Base-by-base conservation (phyloP, 2,888 invertebrate species). In the Aphodius sticticus region DNA sequence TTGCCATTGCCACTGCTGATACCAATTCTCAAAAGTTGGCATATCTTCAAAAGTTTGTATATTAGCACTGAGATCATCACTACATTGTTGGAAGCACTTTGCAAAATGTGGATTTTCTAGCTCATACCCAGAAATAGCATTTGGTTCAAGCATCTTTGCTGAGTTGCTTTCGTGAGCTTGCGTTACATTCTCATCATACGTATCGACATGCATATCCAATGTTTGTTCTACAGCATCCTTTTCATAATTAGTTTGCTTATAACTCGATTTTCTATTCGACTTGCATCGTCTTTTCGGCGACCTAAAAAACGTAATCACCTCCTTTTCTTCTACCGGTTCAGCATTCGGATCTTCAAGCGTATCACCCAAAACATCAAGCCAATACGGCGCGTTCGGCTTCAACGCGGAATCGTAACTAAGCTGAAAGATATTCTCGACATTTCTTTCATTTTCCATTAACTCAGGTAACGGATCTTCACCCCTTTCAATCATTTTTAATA, bases 1-100 rank as follows among this genome's bases (percentile, higher is more conserved):
- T 77, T 88, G 86, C n/a, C 83, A 79, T 81, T 88, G 87, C 88
- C 88, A 89, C 16, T 87, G 82, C 69, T 78, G 80, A 81, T 86
- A 89, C 86, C 86, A 88, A n/a, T 82, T 78, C 76, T 88, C 85
- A 84, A 88, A 89, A 78, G 82, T 83, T 16, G 82, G 81, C 6
- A 86, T 85, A 80, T 82, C 83, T 69, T 86, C 84, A 82, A 88
- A 88, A 37, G 79, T 84, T 70, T 86, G 82, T 7, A 85, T 87
- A 37, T 83, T 84, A 69, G 86, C 82, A 84, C 86, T 85, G 75
- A 89, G 84, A 72, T 84, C 80, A 12, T 84, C 83, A 80, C 86
- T 86, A 78, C 86, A 87, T 76, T 86, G 82, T 15, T 87, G 82
- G 81, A 86, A 88, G 84, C 86, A 86, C 6, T 82, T 77, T 7